Base-by-base conservation (phyloP, 2,888 invertebrate genomes). In the Trachelus troglodyta region DNA sequence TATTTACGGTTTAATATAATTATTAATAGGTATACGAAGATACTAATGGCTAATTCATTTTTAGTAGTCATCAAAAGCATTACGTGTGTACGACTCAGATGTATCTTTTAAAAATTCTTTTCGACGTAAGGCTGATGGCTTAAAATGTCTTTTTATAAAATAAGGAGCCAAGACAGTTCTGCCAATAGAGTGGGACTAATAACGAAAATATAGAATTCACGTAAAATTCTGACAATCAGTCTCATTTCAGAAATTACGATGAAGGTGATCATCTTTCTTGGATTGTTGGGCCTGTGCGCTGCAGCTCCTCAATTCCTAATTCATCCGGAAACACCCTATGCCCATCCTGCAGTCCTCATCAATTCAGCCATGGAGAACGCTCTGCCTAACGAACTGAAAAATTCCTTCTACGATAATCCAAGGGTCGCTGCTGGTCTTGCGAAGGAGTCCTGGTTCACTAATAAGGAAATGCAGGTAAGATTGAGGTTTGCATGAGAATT, bases 351-450 rank as follows among this genome's bases (percentile, higher is more conserved):
- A 0, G 96, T 96, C 0, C 93, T 96, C 40, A 92, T 93, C 31
- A 96, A 96, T 87, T 94, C 96, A 1, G 94, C 94, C 1, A 94
- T 94, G 85, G 97, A 97, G 87, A 93, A 96, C 0, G 93, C 94
- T 75, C 92, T 97, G n/a, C 96, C 96, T 0, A 92, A 94, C 0
- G 94, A 96, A 80, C 91, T 96, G 37, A 92, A 94, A 75, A 96
- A 95, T 88, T 92, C 94, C 34, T 97, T 97, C 90, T 97, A 96
- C 90, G 96, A 95, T 86, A 95, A 97, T 91, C 96, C 96, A 0
- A 90, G 93, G 2, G 94, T 96, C 15, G 96, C 95, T 11, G 94
- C 94, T 11, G 95, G 94, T 0, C 92, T 97, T 12, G 96, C 97
- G 1, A 95, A 95, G 85, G 96, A 95, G 85, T 96, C 96, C 0